Evolutionary conservation across 1,140 invertebrate genomes (phyloP).

Genomic region (Danaus melanippus): DNA sequence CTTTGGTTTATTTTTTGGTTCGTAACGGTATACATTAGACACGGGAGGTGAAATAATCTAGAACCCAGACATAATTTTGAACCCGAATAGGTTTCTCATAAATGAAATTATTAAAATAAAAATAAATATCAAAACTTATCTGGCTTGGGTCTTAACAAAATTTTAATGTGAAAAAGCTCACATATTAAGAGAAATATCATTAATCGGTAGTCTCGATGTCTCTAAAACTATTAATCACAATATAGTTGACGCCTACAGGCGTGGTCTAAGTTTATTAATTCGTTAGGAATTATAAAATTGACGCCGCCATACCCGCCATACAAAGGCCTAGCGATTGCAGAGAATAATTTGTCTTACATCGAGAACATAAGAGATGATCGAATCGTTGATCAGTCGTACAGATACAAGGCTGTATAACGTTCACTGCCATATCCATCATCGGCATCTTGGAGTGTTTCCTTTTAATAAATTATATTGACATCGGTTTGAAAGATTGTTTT

Average conservation of each 20-base stretch:
- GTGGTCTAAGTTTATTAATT: conserved; percentile 62
- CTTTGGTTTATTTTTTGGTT: too few species aligned
- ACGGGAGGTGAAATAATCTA: too few species aligned
- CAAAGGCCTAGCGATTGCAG: conserved; percentile 36
- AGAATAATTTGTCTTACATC: conserved; percentile 39
- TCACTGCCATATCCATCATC: conserved; percentile 35
- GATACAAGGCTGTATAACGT: conserved; percentile 28
- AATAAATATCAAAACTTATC: too few species aligned
- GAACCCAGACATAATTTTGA: too few species aligned
- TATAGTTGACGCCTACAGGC: conserved; percentile 58
- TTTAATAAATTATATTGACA: conserved; percentile 35
- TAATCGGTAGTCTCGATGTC: too few species aligned
- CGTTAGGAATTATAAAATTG: conserved; percentile 56
- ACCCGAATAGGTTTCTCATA: too few species aligned
- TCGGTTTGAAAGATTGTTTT: conserved; percentile 34
- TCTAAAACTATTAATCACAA: conserved; percentile 49
- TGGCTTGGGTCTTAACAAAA: too few species aligned
- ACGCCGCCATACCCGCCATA: conserved; percentile 42
- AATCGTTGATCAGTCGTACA: conserved; percentile 29
- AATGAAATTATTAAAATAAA: too few species aligned
- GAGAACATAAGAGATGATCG: conserved; percentile 30
- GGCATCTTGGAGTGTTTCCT: conserved; percentile 25
- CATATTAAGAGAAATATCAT: too few species aligned
- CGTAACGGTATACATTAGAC: too few species aligned
- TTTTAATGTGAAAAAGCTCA: too few species aligned